A percentile compares a stretch with the other conserved stretches of the same genome.
Conservation (phyloP, 1,140 invertebrate genomes). For the Telenomus remus region DNA sequence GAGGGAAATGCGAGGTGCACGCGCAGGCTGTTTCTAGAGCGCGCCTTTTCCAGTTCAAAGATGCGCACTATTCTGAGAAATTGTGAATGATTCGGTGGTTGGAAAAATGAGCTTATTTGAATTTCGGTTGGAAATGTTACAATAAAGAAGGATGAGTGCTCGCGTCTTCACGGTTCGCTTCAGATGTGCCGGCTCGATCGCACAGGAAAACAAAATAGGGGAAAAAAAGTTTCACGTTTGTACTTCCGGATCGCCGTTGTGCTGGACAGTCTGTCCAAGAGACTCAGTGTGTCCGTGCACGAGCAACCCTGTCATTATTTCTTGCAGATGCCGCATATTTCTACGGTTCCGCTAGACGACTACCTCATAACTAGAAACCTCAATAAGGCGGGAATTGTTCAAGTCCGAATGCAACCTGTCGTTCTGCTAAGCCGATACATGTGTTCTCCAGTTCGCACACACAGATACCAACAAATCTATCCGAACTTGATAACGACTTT, state of each 20-base stretch:
- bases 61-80: slow-evolving; percentile 10
- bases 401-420: slow-evolving; percentile 71
- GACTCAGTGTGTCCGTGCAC: slow-evolving; percentile 56
- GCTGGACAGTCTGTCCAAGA: slow-evolving; percentile 57
- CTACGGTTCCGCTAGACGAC: slow-evolving; percentile 62
- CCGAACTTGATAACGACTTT: not conserved
- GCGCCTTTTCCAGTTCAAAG: slow-evolving; percentile 3
- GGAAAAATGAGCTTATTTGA: slow-evolving; percentile 43
- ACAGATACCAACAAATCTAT: not conserved
- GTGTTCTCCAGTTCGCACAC: slow-evolving; percentile 21
- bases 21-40: not conserved
- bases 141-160: slow-evolving; percentile 39
- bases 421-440: slow-evolving; percentile 46
- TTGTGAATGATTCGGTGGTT: slow-evolving; percentile 21
- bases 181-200: slow-evolving; percentile 48
- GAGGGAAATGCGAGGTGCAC: too few species aligned
- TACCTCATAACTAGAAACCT: slow-evolving; percentile 59
- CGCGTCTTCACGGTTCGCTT: slow-evolving; percentile 62
- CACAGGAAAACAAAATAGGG: slow-evolving; percentile 62
- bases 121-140: slow-evolving; percentile 39
- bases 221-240: slow-evolving; percentile 63
- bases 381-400: slow-evolving; percentile 65
- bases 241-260: slow-evolving; percentile 69
- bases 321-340: slow-evolving; percentile 67
- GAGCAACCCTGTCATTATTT: slow-evolving; percentile 70